These are phyloP conservation scores for Scaptomyza pallida DNA, from an alignment of 1,140 invertebrate genomes.

Conservation along the genomic window DNA sequence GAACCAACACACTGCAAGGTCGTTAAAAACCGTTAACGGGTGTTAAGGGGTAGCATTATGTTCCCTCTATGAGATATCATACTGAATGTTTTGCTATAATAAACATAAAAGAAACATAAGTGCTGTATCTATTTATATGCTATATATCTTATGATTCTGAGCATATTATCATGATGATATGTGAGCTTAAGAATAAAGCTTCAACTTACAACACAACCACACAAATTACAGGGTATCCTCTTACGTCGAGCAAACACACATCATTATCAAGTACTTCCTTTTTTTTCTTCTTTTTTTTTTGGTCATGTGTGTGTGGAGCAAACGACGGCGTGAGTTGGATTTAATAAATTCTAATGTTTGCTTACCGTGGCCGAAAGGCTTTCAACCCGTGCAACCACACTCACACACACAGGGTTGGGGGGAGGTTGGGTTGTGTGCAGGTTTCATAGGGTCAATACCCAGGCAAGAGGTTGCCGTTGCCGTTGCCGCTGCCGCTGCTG, in stretches of 20 bases:
- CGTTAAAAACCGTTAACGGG: background rate
- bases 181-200: too few species aligned
- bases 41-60: too few species aligned
- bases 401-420: background rate
- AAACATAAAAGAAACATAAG: too few species aligned
- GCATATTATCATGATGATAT: too few species aligned
- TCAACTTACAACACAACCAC: too few species aligned
- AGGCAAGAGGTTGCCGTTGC: constrained; percentile 10
- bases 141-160: too few species aligned
- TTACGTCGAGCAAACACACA: background rate
- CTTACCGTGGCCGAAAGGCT: constrained; percentile 75
- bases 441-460: background rate
- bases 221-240: constrained; percentile 15
- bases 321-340: constrained; percentile 56
- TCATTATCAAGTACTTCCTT: background rate
- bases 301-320: background rate
- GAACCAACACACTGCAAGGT: constrained; percentile 3
- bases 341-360: constrained; percentile 81
- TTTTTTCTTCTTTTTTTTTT: background rate
- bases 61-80: too few species aligned
- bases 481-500: constrained; percentile 16
- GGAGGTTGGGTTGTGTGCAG: background rate
- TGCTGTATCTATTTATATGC: too few species aligned
- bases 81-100: too few species aligned
- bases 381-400: constrained; percentile 60